Evolutionary conservation across 1,140 invertebrate genomes (phyloP).

Genomic region (Gryon sp.): DNA sequence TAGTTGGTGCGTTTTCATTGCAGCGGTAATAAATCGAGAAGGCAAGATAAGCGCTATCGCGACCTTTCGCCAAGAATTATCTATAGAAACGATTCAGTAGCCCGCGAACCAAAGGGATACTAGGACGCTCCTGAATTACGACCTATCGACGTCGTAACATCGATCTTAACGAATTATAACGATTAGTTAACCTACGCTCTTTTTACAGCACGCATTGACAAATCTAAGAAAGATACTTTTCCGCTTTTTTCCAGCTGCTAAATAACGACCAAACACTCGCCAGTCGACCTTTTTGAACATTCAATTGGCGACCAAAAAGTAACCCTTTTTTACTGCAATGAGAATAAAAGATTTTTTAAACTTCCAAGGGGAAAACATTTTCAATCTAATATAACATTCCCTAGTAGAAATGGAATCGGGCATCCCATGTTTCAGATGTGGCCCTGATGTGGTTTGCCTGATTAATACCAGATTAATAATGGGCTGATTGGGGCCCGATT

Average conservation of each 20-base stretch:
- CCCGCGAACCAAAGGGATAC: constrained; percentile 53
- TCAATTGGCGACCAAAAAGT: no score
- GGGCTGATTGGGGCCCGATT: no score
- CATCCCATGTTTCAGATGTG: no score
- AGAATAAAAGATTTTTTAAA: no score
- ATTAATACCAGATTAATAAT: no score
- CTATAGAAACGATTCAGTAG: constrained; percentile 61
- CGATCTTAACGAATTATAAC: constrained; percentile 62
- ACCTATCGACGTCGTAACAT: constrained; percentile 58
- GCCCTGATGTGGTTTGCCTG: no score
- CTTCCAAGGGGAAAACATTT: no score
- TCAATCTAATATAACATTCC: no score
- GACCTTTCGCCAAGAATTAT: constrained; percentile 70
- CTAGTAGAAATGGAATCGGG: no score
- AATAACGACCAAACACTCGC: no score
- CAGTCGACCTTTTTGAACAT: no score
- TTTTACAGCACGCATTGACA: constrained; percentile 54
- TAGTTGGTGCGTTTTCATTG: constrained; percentile 74
- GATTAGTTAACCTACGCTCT: constrained; percentile 55
- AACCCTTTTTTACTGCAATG: no score
- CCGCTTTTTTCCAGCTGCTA: not conserved
- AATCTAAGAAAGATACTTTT: constrained; percentile 49
- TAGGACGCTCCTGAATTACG: constrained; percentile 57
- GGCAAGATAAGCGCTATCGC: constrained; percentile 77
- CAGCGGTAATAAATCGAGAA: constrained; percentile 75